Conservation (phyloP, 1,140 invertebrate genomes). For the Drosophila parabipectinata region DNA sequence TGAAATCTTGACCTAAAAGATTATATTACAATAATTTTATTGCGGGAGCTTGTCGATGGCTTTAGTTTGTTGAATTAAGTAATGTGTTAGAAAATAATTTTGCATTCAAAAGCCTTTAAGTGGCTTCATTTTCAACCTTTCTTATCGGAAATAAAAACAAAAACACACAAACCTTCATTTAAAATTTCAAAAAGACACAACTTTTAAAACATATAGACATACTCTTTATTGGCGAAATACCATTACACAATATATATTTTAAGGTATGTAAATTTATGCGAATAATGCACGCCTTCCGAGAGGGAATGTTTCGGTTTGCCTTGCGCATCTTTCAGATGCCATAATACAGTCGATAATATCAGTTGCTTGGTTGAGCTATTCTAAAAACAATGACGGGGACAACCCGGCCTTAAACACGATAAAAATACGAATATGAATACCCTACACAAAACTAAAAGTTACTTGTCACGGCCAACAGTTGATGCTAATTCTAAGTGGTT, state of each 20-base stretch:
- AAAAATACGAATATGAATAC: constrained; percentile 31
- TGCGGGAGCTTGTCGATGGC: too few species aligned
- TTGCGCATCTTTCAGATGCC: constrained; percentile 66
- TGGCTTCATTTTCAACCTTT: too few species aligned
- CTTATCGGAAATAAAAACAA: too few species aligned
- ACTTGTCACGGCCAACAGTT: constrained; percentile 70
- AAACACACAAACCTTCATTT: too few species aligned
- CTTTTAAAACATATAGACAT: constrained; percentile 29
- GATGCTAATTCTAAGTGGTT: constrained; percentile 48
- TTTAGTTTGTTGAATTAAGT: too few species aligned
- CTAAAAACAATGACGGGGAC: constrained; percentile 48
- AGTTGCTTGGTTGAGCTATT: constrained; percentile 47
- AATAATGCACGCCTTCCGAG: constrained; percentile 54
- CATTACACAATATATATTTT: constrained; percentile 53
- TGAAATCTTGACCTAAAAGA: too few species aligned
- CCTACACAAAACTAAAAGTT: constrained; percentile 58
- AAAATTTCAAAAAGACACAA: background rate
- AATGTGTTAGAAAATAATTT: too few species aligned
- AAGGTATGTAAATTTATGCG: constrained; percentile 30
- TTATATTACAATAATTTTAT: too few species aligned
- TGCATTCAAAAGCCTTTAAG: too few species aligned
- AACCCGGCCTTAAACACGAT: constrained; percentile 29
- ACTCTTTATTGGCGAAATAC: constrained; percentile 55
- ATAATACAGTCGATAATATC: constrained; percentile 73
- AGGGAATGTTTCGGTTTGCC: constrained; percentile 60